Percentiles rank a stretch among this genome's conserved stretches.
Conservation (phyloP, 1,140 invertebrate genomes). For the Drosophila fuyamai region DNA sequence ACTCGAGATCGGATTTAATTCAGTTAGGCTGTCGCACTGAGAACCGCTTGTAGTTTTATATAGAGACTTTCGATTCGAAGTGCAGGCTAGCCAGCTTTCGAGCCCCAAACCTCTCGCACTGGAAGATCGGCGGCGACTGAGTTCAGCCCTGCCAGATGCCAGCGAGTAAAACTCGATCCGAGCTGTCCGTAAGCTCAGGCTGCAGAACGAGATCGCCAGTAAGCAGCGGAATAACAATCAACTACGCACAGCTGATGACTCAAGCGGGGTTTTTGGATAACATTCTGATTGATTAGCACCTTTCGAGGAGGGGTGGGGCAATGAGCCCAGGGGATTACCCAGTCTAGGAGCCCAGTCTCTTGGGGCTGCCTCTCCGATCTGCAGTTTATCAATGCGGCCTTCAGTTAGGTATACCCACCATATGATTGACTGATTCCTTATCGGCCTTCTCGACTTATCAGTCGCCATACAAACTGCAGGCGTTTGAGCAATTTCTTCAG, state of each 20-base stretch:
- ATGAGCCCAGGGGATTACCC: slow-evolving; percentile 18
- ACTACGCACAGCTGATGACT: slow-evolving; percentile 58
- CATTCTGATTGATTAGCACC: slow-evolving; percentile 47
- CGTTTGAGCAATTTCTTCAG: slow-evolving; percentile 21
- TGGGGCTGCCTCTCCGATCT: neutral
- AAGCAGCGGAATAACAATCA: slow-evolving; percentile 32
- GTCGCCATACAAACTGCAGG: slow-evolving; percentile 35
- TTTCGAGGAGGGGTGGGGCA: neutral
- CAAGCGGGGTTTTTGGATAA: slow-evolving; percentile 56
- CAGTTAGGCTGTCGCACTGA: neutral
- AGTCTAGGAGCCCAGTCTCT: neutral
- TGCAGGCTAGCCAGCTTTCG: slow-evolving; percentile 5
- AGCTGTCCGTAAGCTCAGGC: slow-evolving; percentile 2
- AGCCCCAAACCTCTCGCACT: slow-evolving; percentile 55
- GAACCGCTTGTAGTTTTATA: slow-evolving; percentile 1
- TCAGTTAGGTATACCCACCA: neutral
- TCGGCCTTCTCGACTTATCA: slow-evolving; percentile 37
- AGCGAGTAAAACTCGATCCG: slow-evolving; percentile 51
- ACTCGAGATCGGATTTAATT: slow-evolving; percentile 16
- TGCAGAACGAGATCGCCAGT: slow-evolving; percentile 28
- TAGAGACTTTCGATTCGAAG: neutral
- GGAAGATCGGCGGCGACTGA: slow-evolving; percentile 70
- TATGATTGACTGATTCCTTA: slow-evolving; percentile 33
- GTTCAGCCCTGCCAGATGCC: slow-evolving; percentile 3
- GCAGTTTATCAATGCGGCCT: slow-evolving; percentile 10